Evolutionary conservation across 2,797 vertebrate species (phyloP).

Genomic region (Mallotus villosus): DNA sequence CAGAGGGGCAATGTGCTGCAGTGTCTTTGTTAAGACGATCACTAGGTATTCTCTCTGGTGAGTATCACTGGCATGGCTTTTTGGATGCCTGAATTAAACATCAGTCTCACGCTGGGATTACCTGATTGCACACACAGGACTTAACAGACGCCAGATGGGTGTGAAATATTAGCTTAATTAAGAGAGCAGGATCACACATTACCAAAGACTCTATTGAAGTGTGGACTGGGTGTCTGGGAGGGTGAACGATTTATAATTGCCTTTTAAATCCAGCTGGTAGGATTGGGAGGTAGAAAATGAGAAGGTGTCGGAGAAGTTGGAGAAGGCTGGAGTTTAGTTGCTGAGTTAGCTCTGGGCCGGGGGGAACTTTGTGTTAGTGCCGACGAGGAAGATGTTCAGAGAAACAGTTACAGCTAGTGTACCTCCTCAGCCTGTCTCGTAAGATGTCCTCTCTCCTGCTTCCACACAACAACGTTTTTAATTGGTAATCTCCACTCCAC

Average conservation of each 20-base stretch:
- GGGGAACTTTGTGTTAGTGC: too few species aligned
- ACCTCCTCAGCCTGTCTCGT: slow-evolving; percentile 53
- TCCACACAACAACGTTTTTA: slow-evolving; percentile 54
- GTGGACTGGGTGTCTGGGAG: too few species aligned
- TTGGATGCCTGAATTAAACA: slow-evolving; percentile 6
- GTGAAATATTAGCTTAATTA: background rate
- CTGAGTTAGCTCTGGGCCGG: background rate
- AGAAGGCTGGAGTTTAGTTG: background rate
- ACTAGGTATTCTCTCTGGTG: too few species aligned
- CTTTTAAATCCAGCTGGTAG: too few species aligned
- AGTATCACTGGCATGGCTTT: too few species aligned
- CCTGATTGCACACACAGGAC: background rate
- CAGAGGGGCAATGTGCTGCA: too few species aligned
- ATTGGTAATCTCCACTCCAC: slow-evolving; percentile 77
- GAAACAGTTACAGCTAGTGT: slow-evolving; percentile 13
- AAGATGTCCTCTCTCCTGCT: slow-evolving; percentile 26
- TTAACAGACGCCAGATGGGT: background rate
- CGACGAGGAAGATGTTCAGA: too few species aligned
- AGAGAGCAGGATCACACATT: background rate
- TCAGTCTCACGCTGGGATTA: background rate
- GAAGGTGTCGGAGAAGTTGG: too few species aligned
- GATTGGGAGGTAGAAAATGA: too few species aligned
- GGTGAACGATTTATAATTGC: too few species aligned
- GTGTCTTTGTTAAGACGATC: too few species aligned
- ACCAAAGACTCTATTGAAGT: too few species aligned